Evolutionary conservation across 2,113 vertebrate genomes (phyloP).

Genomic region (Scytalopus superciliaris): DNA sequence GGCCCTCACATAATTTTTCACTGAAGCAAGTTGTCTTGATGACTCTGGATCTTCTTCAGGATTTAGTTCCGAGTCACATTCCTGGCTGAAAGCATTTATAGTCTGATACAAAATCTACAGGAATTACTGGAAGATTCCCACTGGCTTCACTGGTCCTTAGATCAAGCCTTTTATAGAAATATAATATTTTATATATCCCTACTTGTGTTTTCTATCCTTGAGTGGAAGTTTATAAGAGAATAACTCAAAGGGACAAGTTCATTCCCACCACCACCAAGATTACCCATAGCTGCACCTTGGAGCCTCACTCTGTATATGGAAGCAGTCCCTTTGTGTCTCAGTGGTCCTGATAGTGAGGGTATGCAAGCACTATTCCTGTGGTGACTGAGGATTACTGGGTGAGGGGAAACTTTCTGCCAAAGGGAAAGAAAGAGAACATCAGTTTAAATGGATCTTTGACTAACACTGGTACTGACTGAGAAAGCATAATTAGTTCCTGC

Average conservation of each 20-base stretch:
- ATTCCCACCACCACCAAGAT: not conserved
- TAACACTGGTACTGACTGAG: not conserved
- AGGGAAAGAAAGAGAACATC: not conserved
- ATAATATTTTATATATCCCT: not conserved
- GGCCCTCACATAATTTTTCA: not conserved
- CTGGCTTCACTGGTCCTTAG: not conserved
- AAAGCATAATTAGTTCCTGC: not conserved
- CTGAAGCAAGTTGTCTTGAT: not conserved
- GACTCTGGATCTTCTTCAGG: not conserved
- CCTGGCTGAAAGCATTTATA: not conserved
- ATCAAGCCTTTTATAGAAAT: not conserved
- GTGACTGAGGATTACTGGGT: not conserved
- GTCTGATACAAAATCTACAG: not conserved
- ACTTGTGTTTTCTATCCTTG: not conserved
- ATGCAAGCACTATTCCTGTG: not conserved
- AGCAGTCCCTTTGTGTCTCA: not conserved
- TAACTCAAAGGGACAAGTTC: not conserved
- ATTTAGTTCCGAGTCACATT: not conserved
- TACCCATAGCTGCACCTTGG: not conserved
- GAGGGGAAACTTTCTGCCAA: not conserved
- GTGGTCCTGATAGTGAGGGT: not conserved
- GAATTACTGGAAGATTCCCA: not conserved
- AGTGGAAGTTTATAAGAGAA: not conserved
- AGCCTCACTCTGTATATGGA: not conserved
- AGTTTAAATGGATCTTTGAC: not conserved